phyloP scores from a whole-genome alignment of 2,888 invertebrate genomes.

The Cephus pulcher region DNA sequence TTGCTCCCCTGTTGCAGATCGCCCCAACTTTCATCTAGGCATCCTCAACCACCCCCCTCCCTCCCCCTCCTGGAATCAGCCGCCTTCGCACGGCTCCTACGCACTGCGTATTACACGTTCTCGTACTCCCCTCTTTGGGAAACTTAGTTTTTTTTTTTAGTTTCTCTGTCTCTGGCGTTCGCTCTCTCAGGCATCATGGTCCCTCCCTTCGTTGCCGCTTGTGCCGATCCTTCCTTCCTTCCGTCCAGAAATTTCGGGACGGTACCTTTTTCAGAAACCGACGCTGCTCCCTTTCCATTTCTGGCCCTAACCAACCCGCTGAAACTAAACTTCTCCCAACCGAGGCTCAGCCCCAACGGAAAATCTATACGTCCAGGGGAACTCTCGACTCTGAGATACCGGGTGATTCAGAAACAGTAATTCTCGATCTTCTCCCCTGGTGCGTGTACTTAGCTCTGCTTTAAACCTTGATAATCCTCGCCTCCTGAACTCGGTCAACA shows the following conservation, averaged over 20 bases:
- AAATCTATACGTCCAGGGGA: constrained; percentile 52
- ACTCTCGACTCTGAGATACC: constrained; percentile 30
- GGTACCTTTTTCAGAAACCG: constrained; percentile 8
- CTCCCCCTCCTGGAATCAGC: background rate
- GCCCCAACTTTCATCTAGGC: constrained; percentile 1
- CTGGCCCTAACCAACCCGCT: constrained; percentile 10
- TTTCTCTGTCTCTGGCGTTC: constrained; percentile 25
- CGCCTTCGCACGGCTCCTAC: constrained; percentile 8
- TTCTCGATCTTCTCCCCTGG: constrained; percentile 9
- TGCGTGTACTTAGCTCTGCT: background rate
- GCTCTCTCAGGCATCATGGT: constrained; percentile 13
- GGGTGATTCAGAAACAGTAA: constrained; percentile 37
- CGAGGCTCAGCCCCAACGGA: constrained; percentile 48
- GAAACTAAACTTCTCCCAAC: constrained; percentile 42
- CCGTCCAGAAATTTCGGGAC: background rate
- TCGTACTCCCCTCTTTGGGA: background rate
- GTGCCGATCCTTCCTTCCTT: constrained; percentile 6
- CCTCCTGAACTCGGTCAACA: background rate
- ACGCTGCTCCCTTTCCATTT: background rate
- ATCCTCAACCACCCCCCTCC: background rate
- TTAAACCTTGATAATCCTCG: background rate
- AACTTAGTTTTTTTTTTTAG: background rate
- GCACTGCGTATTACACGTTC: constrained; percentile 19
- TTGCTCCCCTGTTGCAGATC: background rate
- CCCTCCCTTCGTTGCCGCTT: background rate